Percentiles rank a stretch among this genome's conserved stretches.
phyloP scores from a whole-genome alignment of 1,140 invertebrate species.

The Chionoecetes opilio region DNA sequence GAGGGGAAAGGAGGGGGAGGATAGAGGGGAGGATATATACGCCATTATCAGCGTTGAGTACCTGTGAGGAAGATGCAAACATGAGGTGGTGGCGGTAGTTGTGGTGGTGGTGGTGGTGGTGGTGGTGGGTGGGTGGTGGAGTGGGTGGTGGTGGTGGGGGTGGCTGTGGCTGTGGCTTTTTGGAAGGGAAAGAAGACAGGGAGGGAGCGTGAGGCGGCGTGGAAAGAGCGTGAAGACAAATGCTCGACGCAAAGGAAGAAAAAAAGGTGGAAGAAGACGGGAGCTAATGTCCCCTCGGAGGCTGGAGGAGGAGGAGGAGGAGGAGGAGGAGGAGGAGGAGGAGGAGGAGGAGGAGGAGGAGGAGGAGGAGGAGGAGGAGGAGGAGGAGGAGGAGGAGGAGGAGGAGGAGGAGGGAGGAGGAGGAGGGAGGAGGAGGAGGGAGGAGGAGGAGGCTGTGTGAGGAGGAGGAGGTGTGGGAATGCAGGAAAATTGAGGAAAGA shows the following conservation, averaged over 20 bases:
- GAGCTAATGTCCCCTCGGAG: neutral
- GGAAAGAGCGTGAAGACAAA: neutral
- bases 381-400: neutral
- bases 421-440: neutral
- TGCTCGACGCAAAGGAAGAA: neutral
- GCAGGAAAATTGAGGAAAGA: neutral
- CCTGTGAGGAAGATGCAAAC: neutral
- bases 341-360: neutral
- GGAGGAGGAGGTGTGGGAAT: neutral
- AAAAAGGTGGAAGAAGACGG: conserved; percentile 3
- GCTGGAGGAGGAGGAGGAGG: neutral
- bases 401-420: neutral
- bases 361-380: neutral
- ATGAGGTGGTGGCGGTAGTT: neutral
- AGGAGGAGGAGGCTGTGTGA: neutral
- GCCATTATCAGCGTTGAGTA: too few relatives aligned
- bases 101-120: too few relatives aligned
- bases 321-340: neutral
- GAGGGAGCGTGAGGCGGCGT: neutral
- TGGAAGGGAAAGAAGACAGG: neutral
- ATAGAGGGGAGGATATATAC: too few relatives aligned
- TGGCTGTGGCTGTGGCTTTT: too few relatives aligned
- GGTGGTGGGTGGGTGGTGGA: too few relatives aligned
- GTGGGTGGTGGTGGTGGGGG: too few relatives aligned
- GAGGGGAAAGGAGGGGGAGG: too few relatives aligned